Percentiles rank a stretch among this genome's conserved stretches.
phyloP scores from a whole-genome alignment of 1,140 invertebrate species.

The Heliconius melpomene region DNA sequence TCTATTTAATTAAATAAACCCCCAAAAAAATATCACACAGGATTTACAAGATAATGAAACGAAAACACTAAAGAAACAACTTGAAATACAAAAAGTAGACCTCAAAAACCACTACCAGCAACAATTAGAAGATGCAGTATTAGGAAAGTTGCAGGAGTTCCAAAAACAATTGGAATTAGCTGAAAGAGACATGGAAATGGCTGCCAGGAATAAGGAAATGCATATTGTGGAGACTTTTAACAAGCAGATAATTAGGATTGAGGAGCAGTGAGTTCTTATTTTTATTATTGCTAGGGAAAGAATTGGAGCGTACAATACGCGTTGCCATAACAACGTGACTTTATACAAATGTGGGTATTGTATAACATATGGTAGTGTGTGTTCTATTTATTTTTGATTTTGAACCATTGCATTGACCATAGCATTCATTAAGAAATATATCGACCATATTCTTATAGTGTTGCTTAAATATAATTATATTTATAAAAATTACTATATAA shows the following conservation, averaged over 20 bases:
- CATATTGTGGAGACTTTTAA: conserved; percentile 86
- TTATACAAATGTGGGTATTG: too few species aligned
- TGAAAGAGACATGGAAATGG: conserved; percentile 83
- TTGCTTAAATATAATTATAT: too few species aligned
- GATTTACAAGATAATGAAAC: conserved; percentile 82
- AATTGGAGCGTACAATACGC: too few species aligned
- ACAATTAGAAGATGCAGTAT: conserved; percentile 89
- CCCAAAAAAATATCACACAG: conserved; percentile 51
- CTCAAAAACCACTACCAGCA: conserved; percentile 89
- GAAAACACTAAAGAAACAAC: conserved; percentile 78
- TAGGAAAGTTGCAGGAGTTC: conserved; percentile 89
- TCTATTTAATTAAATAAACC: too few species aligned
- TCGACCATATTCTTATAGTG: too few species aligned
- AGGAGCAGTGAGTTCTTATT: conserved; percentile 84
- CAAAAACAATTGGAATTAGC: conserved; percentile 87
- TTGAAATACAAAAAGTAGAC: conserved; percentile 85
- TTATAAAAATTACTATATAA: too few species aligned
- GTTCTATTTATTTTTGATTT: too few species aligned
- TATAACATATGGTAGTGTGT: too few species aligned
- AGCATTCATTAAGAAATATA: too few species aligned
- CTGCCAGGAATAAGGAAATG: conserved; percentile 85
- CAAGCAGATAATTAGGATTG: conserved; percentile 86
- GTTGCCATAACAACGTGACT: too few species aligned
- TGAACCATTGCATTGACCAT: too few species aligned
- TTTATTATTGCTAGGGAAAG: not conserved